Evolutionary conservation across 2,797 vertebrate species (phyloP), one percentile per base, ranked within the genome.

Genomic region (Spheniscus humboldti): DNA sequence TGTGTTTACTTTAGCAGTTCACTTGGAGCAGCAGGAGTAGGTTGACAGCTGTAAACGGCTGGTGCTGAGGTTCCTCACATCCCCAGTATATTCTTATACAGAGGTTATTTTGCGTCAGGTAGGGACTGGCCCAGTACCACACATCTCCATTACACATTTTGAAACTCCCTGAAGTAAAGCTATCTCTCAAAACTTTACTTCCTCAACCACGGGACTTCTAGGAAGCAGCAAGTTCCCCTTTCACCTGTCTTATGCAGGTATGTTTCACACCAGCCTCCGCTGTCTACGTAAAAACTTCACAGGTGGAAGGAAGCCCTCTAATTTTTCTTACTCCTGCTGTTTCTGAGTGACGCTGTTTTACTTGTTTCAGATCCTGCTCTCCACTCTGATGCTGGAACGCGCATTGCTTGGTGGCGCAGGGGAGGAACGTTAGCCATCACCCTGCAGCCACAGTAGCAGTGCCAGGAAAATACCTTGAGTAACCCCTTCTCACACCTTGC

Each of bases 191-290:
- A 91, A 66, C 31, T 27, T 60, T 37, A 37, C 11, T 33, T 76
- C 75, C 52, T 57, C 6, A 3, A 12, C 37, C 28, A 35, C 0
- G 0, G 35, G 24, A 63, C 43, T 25, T 55, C 33, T 30, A 48
- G 66, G 39, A 71, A 86, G 39, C 60, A 81, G 19, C 14, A 33
- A 35, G 50, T 72, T 75, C 33, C 55, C 47, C 23, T 75, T 72
- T 86, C 53, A 41, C 77, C 73, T 72, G 56, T 48, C 41, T 48
- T 41, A 53, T 0, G 0, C 17, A 84, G 57, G 14, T 45, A 35
- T 6, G 9, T 80, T 80, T 86, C 80, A 75, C n/a, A n/a, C 8
- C 37, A 39, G n/a, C 47, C 47, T 66, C 67, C 9, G 18, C n/a
- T 47, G 24, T 5, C 30, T 43, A 69, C 55, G 35, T 24, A n/a